phyloP scores from a whole-genome alignment of 2,888 invertebrate genomes.

The Microctonus hyperodae region DNA sequence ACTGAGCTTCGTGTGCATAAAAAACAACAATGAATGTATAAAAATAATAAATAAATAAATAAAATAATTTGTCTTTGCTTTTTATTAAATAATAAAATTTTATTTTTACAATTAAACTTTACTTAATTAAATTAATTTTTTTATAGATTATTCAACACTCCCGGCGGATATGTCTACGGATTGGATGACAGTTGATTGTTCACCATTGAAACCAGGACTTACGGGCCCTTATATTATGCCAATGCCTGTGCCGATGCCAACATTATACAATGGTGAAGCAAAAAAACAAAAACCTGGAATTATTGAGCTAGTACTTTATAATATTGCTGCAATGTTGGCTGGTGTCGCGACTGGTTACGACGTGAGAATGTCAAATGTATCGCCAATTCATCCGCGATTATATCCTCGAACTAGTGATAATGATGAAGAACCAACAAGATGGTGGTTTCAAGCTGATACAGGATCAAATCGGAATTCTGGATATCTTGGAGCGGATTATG shows the following conservation, averaged over 20 bases:
- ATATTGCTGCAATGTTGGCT: slow-evolving; percentile 90
- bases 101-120: slow-evolving; percentile 10
- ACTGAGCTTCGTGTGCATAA: slow-evolving; percentile 28
- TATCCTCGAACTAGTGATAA: slow-evolving; percentile 66
- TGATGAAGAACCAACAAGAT: slow-evolving; percentile 57
- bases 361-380: slow-evolving; percentile 86
- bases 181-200: slow-evolving; percentile 54
- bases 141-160: slow-evolving; percentile 59
- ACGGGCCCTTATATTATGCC: slow-evolving; percentile 60
- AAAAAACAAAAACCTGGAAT: slow-evolving; percentile 74
- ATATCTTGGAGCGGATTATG: slow-evolving; percentile 66
- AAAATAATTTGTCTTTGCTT: slow-evolving; percentile 21
- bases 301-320: slow-evolving; percentile 83
- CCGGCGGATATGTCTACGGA: slow-evolving; percentile 53
- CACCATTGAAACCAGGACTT: slow-evolving; percentile 54
- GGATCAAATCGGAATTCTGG: slow-evolving; percentile 57
- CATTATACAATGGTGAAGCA: slow-evolving; percentile 80
- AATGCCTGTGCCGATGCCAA: slow-evolving; percentile 78
- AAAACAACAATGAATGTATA: slow-evolving; percentile 22
- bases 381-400: slow-evolving; percentile 81
- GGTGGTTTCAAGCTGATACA: slow-evolving; percentile 53
- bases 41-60: slow-evolving; percentile 1
- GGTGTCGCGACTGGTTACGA: slow-evolving; percentile 93
- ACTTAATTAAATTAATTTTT: slow-evolving; percentile 31
- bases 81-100: slow-evolving; percentile 12